Percentiles rank a stretch among this genome's conserved stretches.
phyloP scores from a whole-genome alignment of 2,113 vertebrate genomes.

The Phyllopteryx taeniolatus region DNA sequence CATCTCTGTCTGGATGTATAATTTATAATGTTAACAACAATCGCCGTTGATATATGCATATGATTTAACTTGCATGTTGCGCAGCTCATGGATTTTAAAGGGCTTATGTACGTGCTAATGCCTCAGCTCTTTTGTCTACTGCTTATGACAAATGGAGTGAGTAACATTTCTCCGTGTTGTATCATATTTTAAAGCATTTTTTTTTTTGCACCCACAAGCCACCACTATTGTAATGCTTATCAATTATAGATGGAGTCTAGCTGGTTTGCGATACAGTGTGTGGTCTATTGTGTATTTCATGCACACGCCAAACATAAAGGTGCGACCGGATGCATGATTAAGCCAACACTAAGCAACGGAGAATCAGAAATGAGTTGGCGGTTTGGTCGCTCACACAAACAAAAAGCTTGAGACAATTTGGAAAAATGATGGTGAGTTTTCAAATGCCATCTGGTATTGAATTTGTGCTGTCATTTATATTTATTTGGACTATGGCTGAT shows the following conservation, averaged over 20 bases:
- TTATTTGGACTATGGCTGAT: neutral
- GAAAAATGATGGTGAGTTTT: constrained; percentile 15
- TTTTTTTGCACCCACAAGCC: neutral
- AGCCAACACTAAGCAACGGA: constrained; percentile 16
- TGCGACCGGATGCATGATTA: neutral
- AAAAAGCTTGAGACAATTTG: constrained; percentile 9
- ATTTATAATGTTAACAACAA: constrained; percentile 59
- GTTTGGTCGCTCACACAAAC: constrained; percentile 30
- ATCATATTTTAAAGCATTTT: constrained; percentile 21
- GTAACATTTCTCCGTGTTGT: constrained; percentile 32
- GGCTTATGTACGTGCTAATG: constrained; percentile 35
- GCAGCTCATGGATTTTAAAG: constrained; percentile 62
- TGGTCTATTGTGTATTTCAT: neutral
- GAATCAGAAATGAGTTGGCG: constrained; percentile 20
- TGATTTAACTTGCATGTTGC: constrained; percentile 62
- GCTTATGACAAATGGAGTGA: constrained; percentile 20
- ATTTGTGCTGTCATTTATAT: neutral
- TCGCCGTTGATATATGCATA: constrained; percentile 60
- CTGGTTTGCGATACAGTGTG: constrained; percentile 17
- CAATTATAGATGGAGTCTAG: constrained; percentile 35
- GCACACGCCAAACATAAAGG: neutral
- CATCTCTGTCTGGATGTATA: constrained; percentile 64
- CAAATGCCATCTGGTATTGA: constrained; percentile 22
- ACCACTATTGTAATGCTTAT: constrained; percentile 15
- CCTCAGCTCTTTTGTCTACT: constrained; percentile 28